Evolutionary conservation across 2,888 invertebrate genomes (phyloP), one percentile per base, ranked within the genome.

Genomic region (Linyphia triangularis): DNA sequence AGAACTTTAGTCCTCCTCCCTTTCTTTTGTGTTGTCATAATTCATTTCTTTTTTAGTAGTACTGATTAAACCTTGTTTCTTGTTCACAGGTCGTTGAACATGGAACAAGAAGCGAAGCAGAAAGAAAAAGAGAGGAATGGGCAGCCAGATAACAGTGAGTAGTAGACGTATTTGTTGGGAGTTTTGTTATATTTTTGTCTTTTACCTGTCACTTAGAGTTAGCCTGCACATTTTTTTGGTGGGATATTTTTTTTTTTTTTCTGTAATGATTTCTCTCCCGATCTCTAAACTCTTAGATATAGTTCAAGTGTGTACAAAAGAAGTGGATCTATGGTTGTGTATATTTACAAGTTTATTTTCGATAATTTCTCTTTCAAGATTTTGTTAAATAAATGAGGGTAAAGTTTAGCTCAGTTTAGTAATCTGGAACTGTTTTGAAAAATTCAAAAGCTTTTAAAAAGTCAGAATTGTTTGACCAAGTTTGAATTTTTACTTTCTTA

Each of bases 61-160:
- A 5, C 28, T 43, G 26, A 73, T 83, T 19, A 70, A 59, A 59
- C 28, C 51, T 65, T 61, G 16, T 67, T 81, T 57, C 22, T 81
- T 30, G 37, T 61, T 79, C 92, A n/a, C 91, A 96, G 98, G 91
- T 98, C 98, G 90, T 94, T 98, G 90, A 98, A 98, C 93, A 97
- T 98, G 95, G 98, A 98, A 93, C 96, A 98, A 91, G 98, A 98
- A 93, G 97, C 97, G 69, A 95, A 97, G 90, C 96, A 97, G 93
- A 94, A 96, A 91, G 95, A 95, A 91, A 92, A 93, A 90, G 93
- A 93, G 86, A 92, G 92, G 93, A 96, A 95, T 95, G 92, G 95
- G 94, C 92, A 96, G 95, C 75, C 93, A 95, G 94, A 94, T 91
- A 93, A 93, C 92, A 94, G 94, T 94, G 92, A 92, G 93, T 79